A percentile compares a stretch with the other conserved stretches of the same genome.
These are phyloP conservation scores for Vulpes ferrilata DNA, from an alignment of 2,113 vertebrate genomes.

Conservation along the genomic window DNA sequence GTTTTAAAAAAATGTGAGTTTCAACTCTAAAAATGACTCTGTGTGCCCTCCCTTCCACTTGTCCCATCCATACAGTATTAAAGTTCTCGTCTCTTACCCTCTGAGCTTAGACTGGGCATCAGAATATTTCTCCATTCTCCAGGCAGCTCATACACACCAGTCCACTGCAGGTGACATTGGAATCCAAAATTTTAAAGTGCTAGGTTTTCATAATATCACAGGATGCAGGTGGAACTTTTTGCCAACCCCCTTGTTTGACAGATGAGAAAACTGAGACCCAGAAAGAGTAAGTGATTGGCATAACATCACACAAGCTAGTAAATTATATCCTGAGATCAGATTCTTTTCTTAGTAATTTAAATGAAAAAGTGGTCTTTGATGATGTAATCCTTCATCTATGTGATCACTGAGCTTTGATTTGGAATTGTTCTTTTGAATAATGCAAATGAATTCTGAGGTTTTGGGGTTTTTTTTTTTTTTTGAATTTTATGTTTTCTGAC, in stretches of 20 bases:
- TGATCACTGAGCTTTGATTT: conserved; percentile 54
- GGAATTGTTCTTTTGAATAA: conserved; percentile 42
- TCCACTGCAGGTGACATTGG: not conserved
- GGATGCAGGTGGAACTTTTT: not conserved
- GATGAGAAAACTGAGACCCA: not conserved
- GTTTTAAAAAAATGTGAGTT: not conserved
- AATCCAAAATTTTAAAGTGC: conserved; percentile 13
- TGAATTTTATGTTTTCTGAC: conserved; percentile 26
- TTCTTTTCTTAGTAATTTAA: conserved; percentile 52
- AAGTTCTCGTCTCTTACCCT: not conserved
- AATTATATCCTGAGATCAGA: not conserved
- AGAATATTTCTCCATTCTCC: not conserved
- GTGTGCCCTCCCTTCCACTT: fast-evolving
- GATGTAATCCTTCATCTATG: not conserved
- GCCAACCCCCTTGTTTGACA: not conserved
- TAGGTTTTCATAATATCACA: not conserved
- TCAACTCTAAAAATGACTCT: not conserved
- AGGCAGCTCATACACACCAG: not conserved
- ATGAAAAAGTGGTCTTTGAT: not conserved
- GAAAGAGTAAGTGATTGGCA: not conserved
- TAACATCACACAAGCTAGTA: not conserved
- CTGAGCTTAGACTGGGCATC: not conserved
- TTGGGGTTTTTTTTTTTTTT: not conserved
- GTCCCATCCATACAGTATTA: not conserved
- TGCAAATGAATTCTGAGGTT: conserved; percentile 3